phyloP scores from a whole-genome alignment of 2,888 invertebrate genomes.

The Villa cingulata region DNA sequence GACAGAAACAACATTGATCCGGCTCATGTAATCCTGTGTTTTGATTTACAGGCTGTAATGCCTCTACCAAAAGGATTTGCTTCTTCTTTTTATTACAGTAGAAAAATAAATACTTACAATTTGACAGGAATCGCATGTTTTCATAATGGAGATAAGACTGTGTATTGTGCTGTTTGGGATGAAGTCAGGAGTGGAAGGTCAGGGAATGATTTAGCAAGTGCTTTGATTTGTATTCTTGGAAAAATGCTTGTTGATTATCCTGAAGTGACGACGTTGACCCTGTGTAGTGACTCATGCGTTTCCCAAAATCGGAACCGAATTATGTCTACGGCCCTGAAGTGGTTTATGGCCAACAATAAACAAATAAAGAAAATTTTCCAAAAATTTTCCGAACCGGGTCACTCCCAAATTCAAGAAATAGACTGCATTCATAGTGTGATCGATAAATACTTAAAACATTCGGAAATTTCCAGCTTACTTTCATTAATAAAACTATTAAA shows the following conservation, averaged over 20 bases:
- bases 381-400: background rate
- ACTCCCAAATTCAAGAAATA: background rate
- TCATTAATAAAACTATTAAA: too few relatives aligned
- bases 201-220: background rate
- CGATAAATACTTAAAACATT: background rate
- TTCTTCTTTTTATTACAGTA: constrained; percentile 2
- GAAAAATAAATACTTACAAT: constrained; percentile 6
- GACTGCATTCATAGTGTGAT: background rate
- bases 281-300: background rate
- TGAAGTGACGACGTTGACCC: background rate
- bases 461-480: too few relatives aligned
- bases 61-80: background rate
- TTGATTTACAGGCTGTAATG: background rate
- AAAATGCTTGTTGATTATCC: background rate
- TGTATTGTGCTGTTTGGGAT: background rate
- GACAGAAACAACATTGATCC: background rate
- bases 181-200: background rate
- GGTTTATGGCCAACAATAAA: background rate
- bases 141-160: background rate
- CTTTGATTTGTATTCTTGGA: background rate
- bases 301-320: background rate
- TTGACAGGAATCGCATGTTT: constrained; percentile 1
- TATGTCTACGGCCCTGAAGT: background rate
- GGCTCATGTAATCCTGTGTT: background rate
- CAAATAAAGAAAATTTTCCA: background rate